phyloP scores from a whole-genome alignment of 2,113 vertebrate species.

The Ondatra zibethicus region DNA sequence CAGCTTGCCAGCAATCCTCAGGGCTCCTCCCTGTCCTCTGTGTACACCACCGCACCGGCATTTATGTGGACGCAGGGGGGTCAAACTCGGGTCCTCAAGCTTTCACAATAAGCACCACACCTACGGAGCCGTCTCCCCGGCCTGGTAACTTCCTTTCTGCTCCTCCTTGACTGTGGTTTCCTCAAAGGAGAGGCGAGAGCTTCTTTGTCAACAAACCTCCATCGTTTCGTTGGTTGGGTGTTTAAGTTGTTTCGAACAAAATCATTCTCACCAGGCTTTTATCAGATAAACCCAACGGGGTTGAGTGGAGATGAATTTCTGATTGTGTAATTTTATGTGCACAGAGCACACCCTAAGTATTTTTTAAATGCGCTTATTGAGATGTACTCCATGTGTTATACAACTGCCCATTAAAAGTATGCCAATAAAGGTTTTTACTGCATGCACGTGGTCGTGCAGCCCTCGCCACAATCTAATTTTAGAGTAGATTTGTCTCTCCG shows the following conservation, averaged over 20 bases:
- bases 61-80: neutral
- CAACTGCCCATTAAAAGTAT: constrained; percentile 7
- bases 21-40: no score
- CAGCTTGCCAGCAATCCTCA: neutral
- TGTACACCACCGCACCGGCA: neutral
- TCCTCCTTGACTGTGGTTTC: neutral
- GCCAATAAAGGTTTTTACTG: neutral
- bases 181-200: neutral
- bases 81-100: neutral
- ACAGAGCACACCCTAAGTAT: neutral
- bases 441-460: neutral
- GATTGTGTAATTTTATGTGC: neutral
- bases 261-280: neutral
- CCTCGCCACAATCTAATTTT: neutral
- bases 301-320: constrained; percentile 15
- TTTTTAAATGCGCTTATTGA: neutral
- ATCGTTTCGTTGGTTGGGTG: neutral
- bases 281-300: neutral
- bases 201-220: neutral
- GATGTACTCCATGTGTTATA: neutral
- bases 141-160: neutral
- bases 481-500: neutral
- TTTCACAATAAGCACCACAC: no score
- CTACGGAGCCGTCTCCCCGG: neutral
- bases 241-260: neutral